Evolutionary conservation across 2,797 vertebrate genomes (phyloP).

Genomic region (Halcyon chelicuti): DNA sequence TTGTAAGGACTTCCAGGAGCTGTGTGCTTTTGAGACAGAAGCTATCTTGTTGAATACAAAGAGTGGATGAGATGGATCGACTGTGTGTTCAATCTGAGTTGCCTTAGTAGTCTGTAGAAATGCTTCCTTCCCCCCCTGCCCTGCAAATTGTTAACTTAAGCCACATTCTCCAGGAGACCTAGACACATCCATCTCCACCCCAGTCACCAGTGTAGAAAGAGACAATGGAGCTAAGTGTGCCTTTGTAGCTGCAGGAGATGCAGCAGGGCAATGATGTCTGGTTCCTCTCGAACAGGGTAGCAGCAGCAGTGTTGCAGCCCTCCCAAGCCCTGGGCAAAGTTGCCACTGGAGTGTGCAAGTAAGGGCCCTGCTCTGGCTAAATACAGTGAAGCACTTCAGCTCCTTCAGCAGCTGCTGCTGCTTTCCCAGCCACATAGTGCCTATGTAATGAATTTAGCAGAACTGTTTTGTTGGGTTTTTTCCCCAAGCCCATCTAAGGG

Average conservation of each 20-base stretch:
- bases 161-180: accelerated
- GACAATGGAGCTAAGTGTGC: neutral
- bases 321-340: accelerated
- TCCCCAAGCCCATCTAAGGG: no score
- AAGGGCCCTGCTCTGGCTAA: neutral
- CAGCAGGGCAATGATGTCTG: accelerated
- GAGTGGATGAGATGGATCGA: neutral
- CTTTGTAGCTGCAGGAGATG: neutral
- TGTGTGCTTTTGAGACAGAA: neutral
- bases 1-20: neutral
- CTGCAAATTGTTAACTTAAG: neutral
- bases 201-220: neutral
- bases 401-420: neutral
- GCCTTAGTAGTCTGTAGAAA: neutral
- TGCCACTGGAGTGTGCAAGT: neutral
- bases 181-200: neutral
- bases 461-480: neutral
- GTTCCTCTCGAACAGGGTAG: neutral
- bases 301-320: neutral
- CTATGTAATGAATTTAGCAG: neutral
- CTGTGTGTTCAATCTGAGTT: neutral
- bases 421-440: neutral
- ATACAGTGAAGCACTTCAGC: no score
- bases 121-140: no score
- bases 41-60: neutral